Evolutionary conservation across 2,797 vertebrate genomes (phyloP), one percentile per base, ranked within the genome.

Genomic region (Spinibarbus caldwelli): DNA sequence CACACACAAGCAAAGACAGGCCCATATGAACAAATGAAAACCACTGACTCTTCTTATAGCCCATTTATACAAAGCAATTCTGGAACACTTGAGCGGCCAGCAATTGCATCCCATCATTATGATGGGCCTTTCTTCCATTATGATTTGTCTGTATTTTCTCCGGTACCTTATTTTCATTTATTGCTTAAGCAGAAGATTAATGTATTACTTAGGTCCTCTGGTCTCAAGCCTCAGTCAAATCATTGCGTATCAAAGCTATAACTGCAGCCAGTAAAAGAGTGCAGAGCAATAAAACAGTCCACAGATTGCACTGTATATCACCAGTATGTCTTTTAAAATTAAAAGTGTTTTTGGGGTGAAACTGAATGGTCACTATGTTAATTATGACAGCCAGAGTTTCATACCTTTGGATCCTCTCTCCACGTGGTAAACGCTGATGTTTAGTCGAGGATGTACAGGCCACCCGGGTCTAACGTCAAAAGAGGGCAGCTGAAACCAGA

Each of bases 351-450:
- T 52, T 36, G n/a, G 6, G 41, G 26, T 41, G 29, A 10, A 83
- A 84, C 26, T 57, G 8, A 78, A 78, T 54, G 45, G 57, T 62
- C 29, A 73, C 10, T 66, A 21, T 68, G 62, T 67, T 23, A 38
- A 76, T 26, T 26, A 67, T 23, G 26, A 23, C 17, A 79, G 17
- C 41, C 3, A 6, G 78, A 70, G 15, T 23, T 66, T 66, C 87
- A 68, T 92, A 96, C 94, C 94, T 96, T 93, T 78, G 86, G 78
- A 57, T 94, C 90, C 43, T 66, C 91, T 85, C 90, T 92, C 96
- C 95, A 96, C 73, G 96, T n/a, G 96, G 90, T 96, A 97, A 88
- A 96, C 96, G 64, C 95, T 96, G 91, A 95, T 95, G 83, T 93
- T 91, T 62, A 94, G 90, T 67, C 88, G 89, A 15, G 2, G 82